Percentiles rank a stretch among this genome's conserved stretches.
These are phyloP conservation scores for Bubo blakistoni DNA, from an alignment of 2,113 vertebrate genomes.

Conservation along the genomic window DNA sequence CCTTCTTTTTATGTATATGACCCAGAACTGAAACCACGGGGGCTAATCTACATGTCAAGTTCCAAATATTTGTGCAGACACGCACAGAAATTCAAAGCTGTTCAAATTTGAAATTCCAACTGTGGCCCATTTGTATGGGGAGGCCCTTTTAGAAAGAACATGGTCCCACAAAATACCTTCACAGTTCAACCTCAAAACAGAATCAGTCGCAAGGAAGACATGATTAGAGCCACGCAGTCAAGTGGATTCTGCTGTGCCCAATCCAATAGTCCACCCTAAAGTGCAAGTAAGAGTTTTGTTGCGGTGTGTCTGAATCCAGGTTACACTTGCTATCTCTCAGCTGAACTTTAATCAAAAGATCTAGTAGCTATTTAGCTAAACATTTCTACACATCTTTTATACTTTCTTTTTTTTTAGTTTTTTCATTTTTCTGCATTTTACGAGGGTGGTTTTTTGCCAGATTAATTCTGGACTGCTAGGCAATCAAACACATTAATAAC, in stretches of 20 bases:
- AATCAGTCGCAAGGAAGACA: background rate
- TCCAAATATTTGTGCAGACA: background rate
- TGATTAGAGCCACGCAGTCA: background rate
- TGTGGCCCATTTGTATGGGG: background rate
- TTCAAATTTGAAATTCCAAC: accelerated
- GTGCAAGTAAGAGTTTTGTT: background rate
- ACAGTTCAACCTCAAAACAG: background rate
- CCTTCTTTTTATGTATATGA: background rate
- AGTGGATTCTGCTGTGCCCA: background rate
- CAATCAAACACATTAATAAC: background rate
- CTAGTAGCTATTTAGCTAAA: background rate
- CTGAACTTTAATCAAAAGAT: background rate
- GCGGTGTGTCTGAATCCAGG: background rate
- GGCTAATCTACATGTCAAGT: background rate
- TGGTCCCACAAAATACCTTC: background rate
- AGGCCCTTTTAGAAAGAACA: background rate
- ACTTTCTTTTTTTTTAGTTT: background rate
- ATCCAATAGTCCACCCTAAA: background rate
- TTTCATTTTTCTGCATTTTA: background rate
- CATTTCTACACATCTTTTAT: background rate
- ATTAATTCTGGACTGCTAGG: background rate
- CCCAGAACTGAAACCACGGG: background rate
- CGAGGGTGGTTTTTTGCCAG: background rate
- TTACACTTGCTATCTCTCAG: background rate
- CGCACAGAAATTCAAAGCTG: background rate